Evolutionary conservation across 2,113 vertebrate species (phyloP).

Genomic region (Brachyistius frenatus): DNA sequence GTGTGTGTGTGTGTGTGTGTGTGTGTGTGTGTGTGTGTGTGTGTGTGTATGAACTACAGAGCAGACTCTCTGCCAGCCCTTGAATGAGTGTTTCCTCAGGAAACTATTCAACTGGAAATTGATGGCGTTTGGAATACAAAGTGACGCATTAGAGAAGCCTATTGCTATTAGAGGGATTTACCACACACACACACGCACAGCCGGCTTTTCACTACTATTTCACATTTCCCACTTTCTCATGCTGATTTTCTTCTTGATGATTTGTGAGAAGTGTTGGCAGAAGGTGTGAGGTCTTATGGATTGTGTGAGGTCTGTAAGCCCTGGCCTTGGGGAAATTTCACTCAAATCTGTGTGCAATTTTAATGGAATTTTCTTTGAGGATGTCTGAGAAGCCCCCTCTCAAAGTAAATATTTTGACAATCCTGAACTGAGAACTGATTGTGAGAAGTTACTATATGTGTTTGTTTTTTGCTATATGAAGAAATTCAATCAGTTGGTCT

Average conservation of each 20-base stretch:
- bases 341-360: constrained; percentile 8
- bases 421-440: constrained; percentile 20
- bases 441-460: constrained; percentile 20
- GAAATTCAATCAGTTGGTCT: constrained; percentile 25
- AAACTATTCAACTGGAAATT: constrained; percentile 75
- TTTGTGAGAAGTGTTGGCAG: constrained; percentile 53
- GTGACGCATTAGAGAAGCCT: constrained; percentile 59
- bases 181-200: constrained; percentile 21
- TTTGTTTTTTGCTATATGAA: constrained; percentile 33
- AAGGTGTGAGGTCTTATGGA: constrained; percentile 45
- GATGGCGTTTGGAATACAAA: constrained; percentile 68
- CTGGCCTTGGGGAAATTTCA: constrained; percentile 27
- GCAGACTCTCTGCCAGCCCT: constrained; percentile 54
- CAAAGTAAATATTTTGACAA: constrained; percentile 39
- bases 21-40: neutral
- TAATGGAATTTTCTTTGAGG: constrained; percentile 14
- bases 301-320: constrained; percentile 46
- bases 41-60: constrained; percentile 20
- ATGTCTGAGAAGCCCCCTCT: constrained; percentile 8
- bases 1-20: neutral
- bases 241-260: constrained; percentile 37
- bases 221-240: constrained; percentile 39
- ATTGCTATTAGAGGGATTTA: constrained; percentile 55
- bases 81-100: constrained; percentile 74
- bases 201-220: constrained; percentile 22